phyloP scores from a whole-genome alignment of 2,888 invertebrate genomes.

The Allophyes oxyacanthae region DNA sequence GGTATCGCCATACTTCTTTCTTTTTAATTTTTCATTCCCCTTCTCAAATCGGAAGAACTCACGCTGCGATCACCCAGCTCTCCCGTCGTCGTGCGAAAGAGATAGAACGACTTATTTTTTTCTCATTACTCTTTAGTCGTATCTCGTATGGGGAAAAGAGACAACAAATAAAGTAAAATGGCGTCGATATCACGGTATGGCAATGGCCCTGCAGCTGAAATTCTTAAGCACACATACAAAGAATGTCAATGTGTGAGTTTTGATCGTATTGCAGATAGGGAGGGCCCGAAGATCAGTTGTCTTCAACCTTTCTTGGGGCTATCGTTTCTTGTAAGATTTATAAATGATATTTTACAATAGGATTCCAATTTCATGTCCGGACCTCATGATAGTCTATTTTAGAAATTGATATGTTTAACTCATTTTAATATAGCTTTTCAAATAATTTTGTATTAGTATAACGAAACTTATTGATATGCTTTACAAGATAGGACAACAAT shows the following conservation, averaged over 20 bases:
- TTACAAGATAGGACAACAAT: too few relatives aligned
- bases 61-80: constrained; percentile 70
- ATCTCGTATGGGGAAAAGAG: constrained; percentile 65
- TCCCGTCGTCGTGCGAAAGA: constrained; percentile 67
- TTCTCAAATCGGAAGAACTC: constrained; percentile 80
- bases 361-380: constrained; percentile 2
- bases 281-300: constrained; percentile 70
- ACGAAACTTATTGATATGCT: too few relatives aligned
- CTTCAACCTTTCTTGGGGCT: constrained; percentile 61
- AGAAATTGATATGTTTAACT: too few relatives aligned
- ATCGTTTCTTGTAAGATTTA: constrained; percentile 6
- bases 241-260: constrained; percentile 68
- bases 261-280: constrained; percentile 69
- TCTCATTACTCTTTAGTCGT: constrained; percentile 58
- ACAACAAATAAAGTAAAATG: constrained; percentile 80
- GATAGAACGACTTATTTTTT: constrained; percentile 63
- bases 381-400: too few relatives aligned
- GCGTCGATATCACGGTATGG: constrained; percentile 76
- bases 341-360: not conserved
- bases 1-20: constrained; percentile 70
- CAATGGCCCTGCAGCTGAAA: constrained; percentile 73
- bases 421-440: too few relatives aligned
- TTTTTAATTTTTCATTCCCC: constrained; percentile 83
- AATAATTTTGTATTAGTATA: too few relatives aligned
- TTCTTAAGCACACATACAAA: constrained; percentile 77